These are phyloP conservation scores for Steinernema carpocapsae DNA, from an alignment of 2,888 invertebrate genomes.

Conservation along the genomic window DNA sequence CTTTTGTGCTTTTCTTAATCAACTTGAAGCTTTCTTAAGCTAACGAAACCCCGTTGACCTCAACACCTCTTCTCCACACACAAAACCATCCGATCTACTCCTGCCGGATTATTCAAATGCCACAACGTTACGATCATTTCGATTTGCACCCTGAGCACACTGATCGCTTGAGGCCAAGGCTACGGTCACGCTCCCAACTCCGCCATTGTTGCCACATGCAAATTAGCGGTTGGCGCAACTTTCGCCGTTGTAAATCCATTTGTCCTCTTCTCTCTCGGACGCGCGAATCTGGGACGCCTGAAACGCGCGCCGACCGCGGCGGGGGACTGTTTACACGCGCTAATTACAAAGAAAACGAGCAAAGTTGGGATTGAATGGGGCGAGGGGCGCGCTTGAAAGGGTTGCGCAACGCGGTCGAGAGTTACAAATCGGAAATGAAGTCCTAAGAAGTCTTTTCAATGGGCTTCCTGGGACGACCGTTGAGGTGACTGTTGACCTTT, in stretches of 20 bases:
- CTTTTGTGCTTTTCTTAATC: too few species aligned
- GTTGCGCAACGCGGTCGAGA: conserved; percentile 27
- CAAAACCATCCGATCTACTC: too few species aligned
- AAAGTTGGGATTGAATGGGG: conserved; percentile 3
- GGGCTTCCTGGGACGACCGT: too few species aligned
- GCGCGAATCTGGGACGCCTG: conserved; percentile 14
- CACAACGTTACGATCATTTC: neutral
- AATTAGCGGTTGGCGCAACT: conserved; percentile 18
- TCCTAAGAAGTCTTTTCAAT: neutral
- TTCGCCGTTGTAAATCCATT: conserved; percentile 28
- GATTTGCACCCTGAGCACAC: neutral
- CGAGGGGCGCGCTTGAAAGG: conserved; percentile 23
- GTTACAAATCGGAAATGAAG: conserved; percentile 24
- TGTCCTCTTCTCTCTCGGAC: neutral
- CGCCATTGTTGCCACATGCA: conserved; percentile 10
- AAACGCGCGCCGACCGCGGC: neutral
- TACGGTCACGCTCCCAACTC: neutral
- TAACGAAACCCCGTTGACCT: too few species aligned
- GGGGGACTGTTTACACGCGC: conserved; percentile 21
- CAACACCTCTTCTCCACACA: too few species aligned
- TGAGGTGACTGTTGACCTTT: conserved; percentile 27
- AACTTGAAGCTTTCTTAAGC: too few species aligned
- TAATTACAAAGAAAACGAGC: conserved; percentile 30
- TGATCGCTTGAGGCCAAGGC: conserved; percentile 33
- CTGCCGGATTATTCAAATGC: too few species aligned